These are phyloP conservation scores for Dicycla oo DNA, from an alignment of 2,888 invertebrate genomes.

Conservation along the genomic window DNA sequence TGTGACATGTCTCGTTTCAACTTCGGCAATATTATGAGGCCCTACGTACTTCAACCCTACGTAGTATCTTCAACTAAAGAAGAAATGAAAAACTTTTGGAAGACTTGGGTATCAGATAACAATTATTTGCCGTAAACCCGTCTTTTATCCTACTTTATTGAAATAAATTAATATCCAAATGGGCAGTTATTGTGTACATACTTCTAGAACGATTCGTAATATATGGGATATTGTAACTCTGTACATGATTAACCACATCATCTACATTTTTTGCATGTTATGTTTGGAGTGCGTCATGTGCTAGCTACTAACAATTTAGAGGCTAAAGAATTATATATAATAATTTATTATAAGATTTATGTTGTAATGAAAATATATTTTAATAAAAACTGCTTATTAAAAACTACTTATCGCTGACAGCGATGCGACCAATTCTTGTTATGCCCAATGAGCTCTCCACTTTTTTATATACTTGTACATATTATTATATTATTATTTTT, in stretches of 20 bases:
- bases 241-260: background rate
- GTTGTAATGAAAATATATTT: no score
- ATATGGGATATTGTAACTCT: background rate
- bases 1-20: constrained; percentile 1
- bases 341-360: background rate
- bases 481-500: no score
- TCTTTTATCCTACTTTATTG: background rate
- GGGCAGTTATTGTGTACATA: background rate
- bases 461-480: no score
- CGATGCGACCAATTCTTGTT: no score
- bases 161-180: background rate
- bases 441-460: no score
- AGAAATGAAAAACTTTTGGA: constrained; percentile 33
- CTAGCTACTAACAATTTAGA: background rate
- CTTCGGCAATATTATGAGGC: constrained; percentile 14
- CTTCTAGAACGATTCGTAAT: background rate
- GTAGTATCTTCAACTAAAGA: constrained; percentile 4
- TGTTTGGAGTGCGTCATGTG: constrained; percentile 4
- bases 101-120: background rate
- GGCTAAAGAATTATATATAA: no score
- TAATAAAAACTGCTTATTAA: no score
- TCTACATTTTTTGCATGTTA: constrained; percentile 12
- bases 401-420: no score
- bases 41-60: background rate
- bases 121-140: constrained; percentile 8